Percentiles rank a stretch among this genome's conserved stretches.
Evolutionary conservation across 2,797 vertebrate species (phyloP).

Genomic region (Lerista edwardsae): DNA sequence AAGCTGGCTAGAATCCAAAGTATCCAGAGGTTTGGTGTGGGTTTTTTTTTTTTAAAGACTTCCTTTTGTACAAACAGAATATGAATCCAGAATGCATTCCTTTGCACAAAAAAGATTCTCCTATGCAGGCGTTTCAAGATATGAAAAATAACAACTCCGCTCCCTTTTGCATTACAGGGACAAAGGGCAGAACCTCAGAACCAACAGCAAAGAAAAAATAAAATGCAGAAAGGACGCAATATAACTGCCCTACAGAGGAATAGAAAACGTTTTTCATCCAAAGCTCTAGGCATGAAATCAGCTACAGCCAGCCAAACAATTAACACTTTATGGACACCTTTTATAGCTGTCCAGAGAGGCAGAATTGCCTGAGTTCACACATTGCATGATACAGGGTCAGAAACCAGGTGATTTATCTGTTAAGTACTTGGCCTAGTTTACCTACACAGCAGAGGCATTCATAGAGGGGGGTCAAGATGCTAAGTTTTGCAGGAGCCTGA

Average conservation of each 20-base stretch:
- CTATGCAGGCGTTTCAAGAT: background rate
- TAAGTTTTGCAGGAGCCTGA: no score
- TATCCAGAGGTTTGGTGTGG: background rate
- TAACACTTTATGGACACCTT: background rate
- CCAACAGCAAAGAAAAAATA: background rate
- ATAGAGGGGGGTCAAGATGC: no score
- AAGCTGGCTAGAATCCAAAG: slow-evolving; percentile 1
- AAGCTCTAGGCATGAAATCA: background rate
- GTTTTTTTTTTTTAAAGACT: background rate
- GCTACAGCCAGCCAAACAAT: background rate
- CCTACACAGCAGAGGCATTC: background rate
- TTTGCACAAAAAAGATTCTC: background rate
- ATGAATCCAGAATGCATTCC: background rate
- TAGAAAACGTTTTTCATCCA: slow-evolving; percentile 26
- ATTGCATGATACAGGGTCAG: no score
- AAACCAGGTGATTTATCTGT: background rate
- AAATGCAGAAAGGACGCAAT: background rate
- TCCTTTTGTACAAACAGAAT: background rate
- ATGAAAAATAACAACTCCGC: background rate
- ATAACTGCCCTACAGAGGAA: background rate
- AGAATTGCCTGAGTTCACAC: background rate
- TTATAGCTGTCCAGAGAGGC: background rate
- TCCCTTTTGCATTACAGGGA: background rate
- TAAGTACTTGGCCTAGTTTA: background rate
- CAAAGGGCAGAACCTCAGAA: background rate